Base-by-base conservation (phyloP, 2,888 invertebrate genomes). In the Hirtodrosophila alboralis region DNA sequence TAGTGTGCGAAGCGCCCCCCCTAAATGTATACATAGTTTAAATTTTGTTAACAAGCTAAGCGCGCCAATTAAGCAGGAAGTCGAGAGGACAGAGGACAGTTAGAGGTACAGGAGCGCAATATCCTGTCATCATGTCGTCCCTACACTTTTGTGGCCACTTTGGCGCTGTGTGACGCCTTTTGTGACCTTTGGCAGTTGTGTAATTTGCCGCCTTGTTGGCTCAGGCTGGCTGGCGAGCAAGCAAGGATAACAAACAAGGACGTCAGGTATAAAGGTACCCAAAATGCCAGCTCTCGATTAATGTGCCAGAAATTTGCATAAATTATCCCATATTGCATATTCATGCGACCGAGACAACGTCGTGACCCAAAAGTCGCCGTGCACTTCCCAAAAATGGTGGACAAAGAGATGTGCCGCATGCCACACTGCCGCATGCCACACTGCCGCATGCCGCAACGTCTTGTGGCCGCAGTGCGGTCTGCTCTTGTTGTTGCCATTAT, bases 241-340 rank as follows among this genome's bases (percentile, higher is more conserved):
- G 37, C 48, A 52, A 53, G 43, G 16, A 30, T 31, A n/a, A 9
- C 9, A 14, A 2, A 4, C 7, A 6, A 7, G 4, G 13, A 14
- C 12, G 12, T 2, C 37, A 37, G 23, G 36, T 31, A n/a, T n/a
- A n/a, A n/a, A n/a, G 3, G 27, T 14, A 23, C 33, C 53, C 60
- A 38, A 57, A 56, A 48, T 34, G 36, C 63, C 49, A 77, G 80
- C 89, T 85, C 88, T 85, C 88, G 87, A 89, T 90, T 89, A 89
- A 89, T 88, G 84, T 77, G 80, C 65, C 84, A 52, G 67, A 70
- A 87, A 90, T 90, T 90, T 89, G 76, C 90, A 90, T 90, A 90
- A 90, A 90, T 90, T 90, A 90, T 90, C 89, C 90, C 89, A 84
- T 78, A 88, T 89, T 89, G 90, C 88, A 90, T 90, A 90, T 90